Conservation (phyloP, 2,113 vertebrate species). For the Oreochromis tanganicae region DNA sequence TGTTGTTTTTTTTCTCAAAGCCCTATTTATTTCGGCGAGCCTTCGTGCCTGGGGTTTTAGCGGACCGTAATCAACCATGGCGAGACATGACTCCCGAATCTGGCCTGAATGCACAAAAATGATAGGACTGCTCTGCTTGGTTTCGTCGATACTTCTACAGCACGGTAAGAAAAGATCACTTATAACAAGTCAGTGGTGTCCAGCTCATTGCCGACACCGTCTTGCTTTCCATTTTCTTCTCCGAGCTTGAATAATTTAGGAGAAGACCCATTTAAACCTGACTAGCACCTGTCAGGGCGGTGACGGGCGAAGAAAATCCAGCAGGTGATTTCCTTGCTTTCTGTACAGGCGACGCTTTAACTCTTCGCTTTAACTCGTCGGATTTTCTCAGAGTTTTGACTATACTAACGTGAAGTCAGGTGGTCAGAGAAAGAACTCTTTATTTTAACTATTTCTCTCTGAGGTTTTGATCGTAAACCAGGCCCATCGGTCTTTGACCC, state of each 20-base stretch:
- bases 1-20: background rate
- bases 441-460: background rate
- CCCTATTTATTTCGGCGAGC: background rate
- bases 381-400: background rate
- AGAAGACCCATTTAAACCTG: background rate
- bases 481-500: background rate
- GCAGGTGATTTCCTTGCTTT: conserved; percentile 23
- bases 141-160: conserved; percentile 22
- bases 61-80: conserved; percentile 49
- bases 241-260: background rate
- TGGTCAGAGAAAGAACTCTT: rapidly evolving
- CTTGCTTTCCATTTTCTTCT: background rate
- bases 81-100: conserved; percentile 48
- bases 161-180: conserved; percentile 57
- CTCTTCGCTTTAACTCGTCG: background rate
- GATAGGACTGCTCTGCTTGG: conserved; percentile 40
- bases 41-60: background rate
- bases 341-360: background rate
- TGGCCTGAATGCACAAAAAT: conserved; percentile 23
- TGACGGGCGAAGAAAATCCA: background rate
- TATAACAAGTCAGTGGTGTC: background rate
- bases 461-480: background rate
- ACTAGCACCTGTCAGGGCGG: conserved; percentile 45
- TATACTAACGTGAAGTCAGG: background rate
- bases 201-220: background rate